These are phyloP conservation scores for Holcopasites calliopsidis DNA, from an alignment of 1,140 invertebrate genomes.

Conservation along the genomic window DNA sequence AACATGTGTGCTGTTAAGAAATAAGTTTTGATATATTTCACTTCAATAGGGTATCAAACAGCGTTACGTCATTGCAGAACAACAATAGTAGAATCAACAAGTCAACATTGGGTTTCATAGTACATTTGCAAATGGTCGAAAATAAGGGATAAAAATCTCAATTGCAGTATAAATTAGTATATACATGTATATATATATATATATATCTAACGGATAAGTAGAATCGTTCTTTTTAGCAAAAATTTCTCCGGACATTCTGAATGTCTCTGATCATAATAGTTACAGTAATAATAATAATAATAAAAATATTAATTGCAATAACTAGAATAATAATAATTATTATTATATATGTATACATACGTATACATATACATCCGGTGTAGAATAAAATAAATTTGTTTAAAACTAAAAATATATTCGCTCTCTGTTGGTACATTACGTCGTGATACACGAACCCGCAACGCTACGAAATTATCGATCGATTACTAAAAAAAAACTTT, in stretches of 20 bases:
- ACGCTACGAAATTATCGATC: slow-evolving; percentile 49
- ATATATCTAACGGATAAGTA: slow-evolving; percentile 21
- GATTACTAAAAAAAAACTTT: slow-evolving; percentile 73
- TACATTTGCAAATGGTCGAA: slow-evolving; percentile 10
- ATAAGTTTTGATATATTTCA: slow-evolving; percentile 67
- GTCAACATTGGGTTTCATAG: slow-evolving; percentile 34
- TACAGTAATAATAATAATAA: slow-evolving; percentile 36
- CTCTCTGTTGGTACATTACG: slow-evolving; percentile 29
- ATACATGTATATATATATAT: no score
- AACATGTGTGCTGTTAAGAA: slow-evolving; percentile 54
- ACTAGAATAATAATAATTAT: neutral
- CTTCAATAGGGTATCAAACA: slow-evolving; percentile 62
- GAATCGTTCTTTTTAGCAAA: slow-evolving; percentile 13
- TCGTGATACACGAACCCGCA: slow-evolving; percentile 42
- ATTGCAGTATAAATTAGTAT: slow-evolving; percentile 25
- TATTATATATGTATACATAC: neutral
- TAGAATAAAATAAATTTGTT: slow-evolving; percentile 69
- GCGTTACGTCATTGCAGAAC: slow-evolving; percentile 60
- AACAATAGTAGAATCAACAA: slow-evolving; percentile 67
- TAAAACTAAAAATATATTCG: slow-evolving; percentile 58
- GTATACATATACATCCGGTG: slow-evolving; percentile 23
- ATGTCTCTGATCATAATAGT: slow-evolving; percentile 50
- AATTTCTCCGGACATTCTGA: slow-evolving; percentile 56
- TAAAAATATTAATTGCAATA: neutral
- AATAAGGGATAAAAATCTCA: slow-evolving; percentile 33